Evolutionary conservation across 35 echinoderm and acorn worm species (phyloP), one percentile per base, ranked within the genome.

Genomic region (Holothuria glaberrima): DNA sequence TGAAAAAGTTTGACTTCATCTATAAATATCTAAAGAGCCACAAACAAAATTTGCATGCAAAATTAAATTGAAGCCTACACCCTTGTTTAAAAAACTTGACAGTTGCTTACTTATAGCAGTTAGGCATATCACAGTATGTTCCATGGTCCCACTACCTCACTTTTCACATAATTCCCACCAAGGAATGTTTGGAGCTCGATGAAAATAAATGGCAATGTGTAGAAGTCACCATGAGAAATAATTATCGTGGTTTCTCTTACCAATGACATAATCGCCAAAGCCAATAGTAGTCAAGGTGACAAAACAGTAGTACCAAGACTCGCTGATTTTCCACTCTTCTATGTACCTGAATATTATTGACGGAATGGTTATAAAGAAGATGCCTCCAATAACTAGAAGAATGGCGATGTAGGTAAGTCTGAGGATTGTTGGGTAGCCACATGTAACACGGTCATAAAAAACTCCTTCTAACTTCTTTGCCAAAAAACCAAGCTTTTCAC

Each of bases 241-340:
- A 4, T 41, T 41, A 2, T 41, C n/a, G n/a, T n/a, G n/a, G 7
- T 41, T 41, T 41, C 36, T 36, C 89, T 94, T 88, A 94, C 95
- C 89, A 14, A 89, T 83, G 4, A 99, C 97, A 52, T 90, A 99
- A 65, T 99, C 97, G n/a, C 97, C 97, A 54, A 99, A 99, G 38
- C 97, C 97, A 77, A 99, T 95, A 5, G 97, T 99, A 32, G 93
- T 93, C 62, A 99, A 26, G 22, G 97, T 93, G 36, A 99, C 89
- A 48, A 99, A 94, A 6, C 80, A 86, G 44, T 87, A 99, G 62
- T 99, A 99, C 80, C 88, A 92, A 3, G 90, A 73, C 57, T 95
- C 83, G 16, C 85, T 56, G 50, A 89, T 92, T 12, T 52, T 80
- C 97, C 97, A 99, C 29, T 62, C 66, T 59, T 99, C 97, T 26